phyloP scores from a whole-genome alignment of 2,888 invertebrate genomes.

The Lissonota sp. region DNA sequence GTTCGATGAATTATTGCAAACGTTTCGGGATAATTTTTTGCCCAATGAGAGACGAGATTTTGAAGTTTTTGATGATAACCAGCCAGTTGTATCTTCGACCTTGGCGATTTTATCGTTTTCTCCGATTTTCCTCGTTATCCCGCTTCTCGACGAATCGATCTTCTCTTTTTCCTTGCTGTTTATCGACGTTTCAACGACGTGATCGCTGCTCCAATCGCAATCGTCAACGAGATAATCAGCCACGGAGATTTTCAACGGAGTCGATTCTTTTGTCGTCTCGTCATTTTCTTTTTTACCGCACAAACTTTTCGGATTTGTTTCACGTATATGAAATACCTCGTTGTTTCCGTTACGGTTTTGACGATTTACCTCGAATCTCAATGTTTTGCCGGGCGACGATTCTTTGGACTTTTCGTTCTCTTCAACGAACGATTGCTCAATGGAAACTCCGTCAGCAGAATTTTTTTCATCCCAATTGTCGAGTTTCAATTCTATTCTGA shows the following conservation, averaged over 20 bases:
- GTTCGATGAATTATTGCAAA: conserved; percentile 17
- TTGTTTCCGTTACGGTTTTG: neutral
- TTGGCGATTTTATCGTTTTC: conserved; percentile 10
- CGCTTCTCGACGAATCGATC: too few relatives aligned
- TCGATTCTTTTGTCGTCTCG: neutral
- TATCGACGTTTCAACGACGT: conserved; percentile 44
- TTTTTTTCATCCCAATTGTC: neutral
- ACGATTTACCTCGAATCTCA: neutral
- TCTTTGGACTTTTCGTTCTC: conserved; percentile 14
- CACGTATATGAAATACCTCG: neutral
- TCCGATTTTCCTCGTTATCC: neutral
- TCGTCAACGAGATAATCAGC: conserved; percentile 60
- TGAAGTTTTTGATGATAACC: conserved; percentile 44
- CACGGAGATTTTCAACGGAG: conserved; percentile 8
- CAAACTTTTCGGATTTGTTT: neutral
- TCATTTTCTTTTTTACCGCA: neutral
- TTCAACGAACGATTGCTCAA: neutral
- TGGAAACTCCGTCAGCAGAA: neutral
- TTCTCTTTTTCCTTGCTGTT: neutral
- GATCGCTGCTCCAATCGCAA: conserved; percentile 74
- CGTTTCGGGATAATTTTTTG: conserved; percentile 45
- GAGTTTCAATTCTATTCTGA: conserved; percentile 15
- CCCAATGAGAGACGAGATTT: conserved; percentile 42
- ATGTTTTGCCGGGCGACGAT: neutral
- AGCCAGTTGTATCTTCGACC: conserved; percentile 7